Percentiles rank a stretch among this genome's conserved stretches.
phyloP scores from a whole-genome alignment of 2,797 vertebrate species.

The Channa striata region DNA sequence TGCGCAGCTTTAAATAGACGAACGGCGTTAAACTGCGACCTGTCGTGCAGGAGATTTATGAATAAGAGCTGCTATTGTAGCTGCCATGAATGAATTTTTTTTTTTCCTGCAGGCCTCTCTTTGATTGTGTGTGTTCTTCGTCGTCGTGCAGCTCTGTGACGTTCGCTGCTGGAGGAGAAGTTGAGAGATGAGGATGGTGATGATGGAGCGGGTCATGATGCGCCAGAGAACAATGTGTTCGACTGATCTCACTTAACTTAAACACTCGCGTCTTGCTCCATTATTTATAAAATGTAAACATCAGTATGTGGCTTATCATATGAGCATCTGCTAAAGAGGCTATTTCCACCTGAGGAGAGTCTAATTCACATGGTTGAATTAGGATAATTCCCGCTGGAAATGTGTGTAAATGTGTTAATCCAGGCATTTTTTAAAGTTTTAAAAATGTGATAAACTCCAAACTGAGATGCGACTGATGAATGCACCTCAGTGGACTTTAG shows the following conservation, averaged over 20 bases:
- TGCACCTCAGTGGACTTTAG: conserved; percentile 23
- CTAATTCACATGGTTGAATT: background rate
- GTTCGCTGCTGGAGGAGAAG: conserved; percentile 14
- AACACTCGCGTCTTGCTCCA: background rate
- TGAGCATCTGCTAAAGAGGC: background rate
- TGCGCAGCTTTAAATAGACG: conserved; percentile 55
- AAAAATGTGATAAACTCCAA: conserved; percentile 10
- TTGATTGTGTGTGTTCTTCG: conserved; percentile 44
- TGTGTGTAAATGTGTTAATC: background rate
- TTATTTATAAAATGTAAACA: background rate
- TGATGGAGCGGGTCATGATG: conserved; percentile 8
- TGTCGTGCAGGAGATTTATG: conserved; percentile 55
- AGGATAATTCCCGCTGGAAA: background rate
- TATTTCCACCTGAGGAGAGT: background rate
- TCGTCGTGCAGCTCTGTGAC: conserved; percentile 22
- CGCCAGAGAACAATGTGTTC: conserved; percentile 7
- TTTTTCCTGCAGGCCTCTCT: conserved; percentile 28
- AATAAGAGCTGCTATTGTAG: conserved; percentile 58
- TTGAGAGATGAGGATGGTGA: conserved; percentile 2
- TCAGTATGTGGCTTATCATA: background rate
- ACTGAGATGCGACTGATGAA: conserved; percentile 12
- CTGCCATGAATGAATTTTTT: conserved; percentile 27
- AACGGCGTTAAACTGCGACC: conserved; percentile 44
- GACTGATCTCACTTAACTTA: background rate
- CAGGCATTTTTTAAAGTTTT: background rate